Evolutionary conservation across 2,113 vertebrate genomes (phyloP), one percentile per base, ranked within the genome.

Genomic region (Notiomystis cincta): DNA sequence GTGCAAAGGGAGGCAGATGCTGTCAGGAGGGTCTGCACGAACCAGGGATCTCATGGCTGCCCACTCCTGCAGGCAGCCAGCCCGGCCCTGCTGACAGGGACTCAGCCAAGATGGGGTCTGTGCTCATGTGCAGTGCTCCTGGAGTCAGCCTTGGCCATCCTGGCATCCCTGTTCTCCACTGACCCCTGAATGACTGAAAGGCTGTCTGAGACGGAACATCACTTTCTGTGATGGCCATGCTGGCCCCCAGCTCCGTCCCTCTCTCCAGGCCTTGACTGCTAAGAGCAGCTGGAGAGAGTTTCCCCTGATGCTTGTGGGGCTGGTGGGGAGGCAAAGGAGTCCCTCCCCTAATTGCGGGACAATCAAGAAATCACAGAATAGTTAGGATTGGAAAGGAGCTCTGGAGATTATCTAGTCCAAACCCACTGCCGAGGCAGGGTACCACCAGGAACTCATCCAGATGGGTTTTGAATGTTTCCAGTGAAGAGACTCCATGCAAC

Each of bases 141-240:
- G 27, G 18, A 50, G 37, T 33, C 42, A 37, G 42, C 19, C 16
- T 20, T 64, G 33, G 28, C 70, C 37, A 31, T 51, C 14, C 12
- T 1, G 7, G 44, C 48, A 71, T 9, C 25, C n/a, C 28, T 51
- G 25, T 4, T 21, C 15, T 82, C 50, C 8, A 1, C 0, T 24
- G 37, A 65, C 22, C 25, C 40, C 10, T 0, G 1, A 19, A 14
- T 14, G 17, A n/a, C 5, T 7, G 10, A 87, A 30, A n/a, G 7
- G 7, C 23, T 24, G 31, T 16, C 9, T 7, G 3, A 62, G 16
- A 62, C 22, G 23, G 47, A 75, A 31, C 42, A 76, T 4, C 28
- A 8, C 28, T 23, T 51, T 27, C 24, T 57, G 37, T 16, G 4
- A 3, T 0, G 0, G 28, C 31, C 2, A 1, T 25, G 22, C 35